Conservation (phyloP, 2,888 invertebrate genomes). For the Apoda limacodes region DNA sequence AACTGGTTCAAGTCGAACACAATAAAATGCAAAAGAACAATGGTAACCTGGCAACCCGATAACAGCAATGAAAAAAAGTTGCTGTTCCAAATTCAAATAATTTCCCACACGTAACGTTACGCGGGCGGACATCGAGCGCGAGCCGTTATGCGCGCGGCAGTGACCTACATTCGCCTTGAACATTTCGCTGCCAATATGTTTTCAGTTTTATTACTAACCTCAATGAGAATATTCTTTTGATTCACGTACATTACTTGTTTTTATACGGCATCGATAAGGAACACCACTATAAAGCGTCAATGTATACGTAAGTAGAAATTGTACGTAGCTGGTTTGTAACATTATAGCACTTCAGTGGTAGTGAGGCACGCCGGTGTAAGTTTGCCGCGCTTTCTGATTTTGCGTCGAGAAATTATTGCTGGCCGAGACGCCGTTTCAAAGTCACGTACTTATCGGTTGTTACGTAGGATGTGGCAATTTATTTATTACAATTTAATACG, state of each 20-base stretch:
- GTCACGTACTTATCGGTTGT: constrained; percentile 53
- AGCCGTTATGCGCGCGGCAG: constrained; percentile 65
- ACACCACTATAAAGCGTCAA: constrained; percentile 17
- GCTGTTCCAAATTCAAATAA: constrained; percentile 66
- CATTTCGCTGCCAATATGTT: constrained; percentile 42
- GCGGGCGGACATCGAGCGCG: constrained; percentile 64
- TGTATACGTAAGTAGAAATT: constrained; percentile 21
- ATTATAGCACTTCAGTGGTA: constrained; percentile 27
- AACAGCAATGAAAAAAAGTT: constrained; percentile 47
- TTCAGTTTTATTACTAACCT: constrained; percentile 48
- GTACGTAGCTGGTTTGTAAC: constrained; percentile 19
- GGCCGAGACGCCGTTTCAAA: constrained; percentile 38
- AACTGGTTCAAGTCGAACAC: constrained; percentile 45
- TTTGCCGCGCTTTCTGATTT: constrained; percentile 66
- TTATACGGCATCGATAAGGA: constrained; percentile 21
- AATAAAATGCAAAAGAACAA: constrained; percentile 52
- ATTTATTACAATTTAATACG: no score
- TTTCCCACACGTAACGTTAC: constrained; percentile 71
- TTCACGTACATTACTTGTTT: constrained; percentile 21
- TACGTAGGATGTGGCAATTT: constrained; percentile 48
- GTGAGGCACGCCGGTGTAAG: constrained; percentile 21
- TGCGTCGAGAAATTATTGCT: constrained; percentile 44
- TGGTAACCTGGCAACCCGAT: constrained; percentile 45
- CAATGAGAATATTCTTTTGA: constrained; percentile 27
- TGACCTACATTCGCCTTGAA: constrained; percentile 52